Percentiles rank a stretch among this genome's conserved stretches.
Evolutionary conservation across 2,888 invertebrate genomes (phyloP).

Genomic region (Eugnorisma glareosa): DNA sequence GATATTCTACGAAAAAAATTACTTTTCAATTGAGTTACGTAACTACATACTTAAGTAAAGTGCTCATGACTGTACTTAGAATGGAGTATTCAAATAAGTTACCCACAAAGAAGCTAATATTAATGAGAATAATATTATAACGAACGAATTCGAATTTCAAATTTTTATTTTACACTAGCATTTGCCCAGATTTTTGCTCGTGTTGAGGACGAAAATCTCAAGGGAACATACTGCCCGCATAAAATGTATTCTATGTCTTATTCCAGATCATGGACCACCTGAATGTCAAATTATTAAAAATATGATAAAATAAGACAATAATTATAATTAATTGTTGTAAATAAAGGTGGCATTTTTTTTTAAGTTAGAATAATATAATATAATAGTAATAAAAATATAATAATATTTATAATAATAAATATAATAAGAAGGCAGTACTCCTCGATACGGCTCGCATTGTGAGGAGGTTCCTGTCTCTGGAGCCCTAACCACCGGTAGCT

Average conservation of each 20-base stretch:
- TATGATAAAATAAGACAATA: too few species aligned
- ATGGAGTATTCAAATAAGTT: constrained; percentile 65
- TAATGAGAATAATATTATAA: constrained; percentile 69
- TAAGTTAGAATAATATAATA: too few species aligned
- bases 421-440: too few species aligned
- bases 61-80: constrained; percentile 26
- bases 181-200: background rate
- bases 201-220: background rate
- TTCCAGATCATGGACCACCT: background rate
- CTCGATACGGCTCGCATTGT: too few species aligned
- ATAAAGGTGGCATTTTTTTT: too few species aligned
- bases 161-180: constrained; percentile 60
- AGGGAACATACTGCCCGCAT: background rate
- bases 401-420: too few species aligned
- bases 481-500: too few species aligned
- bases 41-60: background rate
- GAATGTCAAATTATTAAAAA: background rate
- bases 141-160: constrained; percentile 70
- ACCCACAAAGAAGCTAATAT: constrained; percentile 69
- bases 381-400: too few species aligned
- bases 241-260: background rate
- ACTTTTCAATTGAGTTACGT: background rate
- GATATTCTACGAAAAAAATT: background rate
- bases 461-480: too few species aligned
- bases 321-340: too few species aligned